Percentiles rank a stretch among this genome's conserved stretches.
Evolutionary conservation across 2,888 invertebrate genomes (phyloP).

Genomic region (Catocala sponsa): DNA sequence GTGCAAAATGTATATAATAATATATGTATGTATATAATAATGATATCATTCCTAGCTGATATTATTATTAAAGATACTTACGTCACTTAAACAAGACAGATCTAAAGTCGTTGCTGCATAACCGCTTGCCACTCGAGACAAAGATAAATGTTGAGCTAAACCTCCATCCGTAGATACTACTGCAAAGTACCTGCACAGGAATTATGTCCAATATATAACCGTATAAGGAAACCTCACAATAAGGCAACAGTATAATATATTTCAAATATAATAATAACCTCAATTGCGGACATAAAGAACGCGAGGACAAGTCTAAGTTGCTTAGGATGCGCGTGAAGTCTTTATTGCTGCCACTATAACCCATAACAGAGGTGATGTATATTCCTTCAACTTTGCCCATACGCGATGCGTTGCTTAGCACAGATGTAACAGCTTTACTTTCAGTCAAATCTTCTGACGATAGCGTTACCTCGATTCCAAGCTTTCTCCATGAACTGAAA

Average conservation of each 20-base stretch:
- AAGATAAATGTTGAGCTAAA: not conserved
- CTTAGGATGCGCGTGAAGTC: not conserved
- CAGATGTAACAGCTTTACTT: not conserved
- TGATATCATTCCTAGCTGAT: too few relatives aligned
- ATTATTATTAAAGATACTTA: not conserved
- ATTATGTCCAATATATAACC: not conserved
- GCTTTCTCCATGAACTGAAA: not conserved
- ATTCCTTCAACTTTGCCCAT: not conserved
- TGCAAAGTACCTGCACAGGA: conserved; percentile 9
- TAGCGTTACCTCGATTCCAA: not conserved
- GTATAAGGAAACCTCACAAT: not conserved
- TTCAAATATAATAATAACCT: conserved; percentile 6
- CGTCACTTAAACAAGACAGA: not conserved
- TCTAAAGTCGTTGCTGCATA: not conserved
- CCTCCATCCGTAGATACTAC: not conserved
- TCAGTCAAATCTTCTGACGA: not conserved
- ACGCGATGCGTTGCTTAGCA: not conserved
- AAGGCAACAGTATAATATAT: not conserved
- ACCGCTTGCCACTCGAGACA: not conserved
- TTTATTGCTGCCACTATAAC: not conserved
- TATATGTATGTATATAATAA: too few relatives aligned
- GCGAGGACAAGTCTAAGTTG: not conserved
- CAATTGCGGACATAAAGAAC: conserved; percentile 7
- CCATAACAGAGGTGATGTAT: not conserved
- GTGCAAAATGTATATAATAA: too few relatives aligned